These are phyloP conservation scores for Mantis religiosa DNA, from an alignment of 2,888 invertebrate species.

Conservation along the genomic window DNA sequence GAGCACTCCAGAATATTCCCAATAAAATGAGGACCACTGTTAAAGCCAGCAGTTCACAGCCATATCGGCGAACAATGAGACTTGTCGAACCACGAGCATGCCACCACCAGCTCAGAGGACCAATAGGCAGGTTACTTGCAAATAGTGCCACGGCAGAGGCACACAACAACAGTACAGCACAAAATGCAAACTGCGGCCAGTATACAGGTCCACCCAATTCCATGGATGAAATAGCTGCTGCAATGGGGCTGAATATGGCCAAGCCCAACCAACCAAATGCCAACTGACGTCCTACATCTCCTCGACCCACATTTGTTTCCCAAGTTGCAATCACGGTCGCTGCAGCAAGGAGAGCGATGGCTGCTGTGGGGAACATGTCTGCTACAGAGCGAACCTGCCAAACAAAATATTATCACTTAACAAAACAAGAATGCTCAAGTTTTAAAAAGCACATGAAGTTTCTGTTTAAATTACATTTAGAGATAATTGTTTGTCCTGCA, in stretches of 20 bases:
- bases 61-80: conserved; percentile 35
- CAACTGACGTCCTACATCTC: conserved; percentile 74
- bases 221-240: conserved; percentile 38
- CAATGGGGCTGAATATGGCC: conserved; percentile 63
- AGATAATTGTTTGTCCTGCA: no score
- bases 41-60: conserved; percentile 68
- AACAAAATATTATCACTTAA: background rate
- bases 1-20: conserved; percentile 75
- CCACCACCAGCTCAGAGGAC: conserved; percentile 84
- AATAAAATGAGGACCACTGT: conserved; percentile 64
- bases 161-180: conserved; percentile 55
- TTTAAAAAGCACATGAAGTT: no score
- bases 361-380: conserved; percentile 73
- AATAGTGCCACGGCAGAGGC: conserved; percentile 58
- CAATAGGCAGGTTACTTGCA: conserved; percentile 45
- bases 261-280: conserved; percentile 72
- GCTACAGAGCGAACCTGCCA: conserved; percentile 53
- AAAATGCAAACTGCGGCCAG: conserved; percentile 53
- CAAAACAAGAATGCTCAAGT: no score
- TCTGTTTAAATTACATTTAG: no score
- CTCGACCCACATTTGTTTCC: conserved; percentile 73
- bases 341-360: conserved; percentile 64
- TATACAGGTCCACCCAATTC: conserved; percentile 41
- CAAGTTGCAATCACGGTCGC: conserved; percentile 78
- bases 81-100: conserved; percentile 50